Percentiles rank a stretch among this genome's conserved stretches.
These are phyloP conservation scores for Coreoperca whiteheadi DNA, from an alignment of 2,113 vertebrate genomes.

Conservation along the genomic window DNA sequence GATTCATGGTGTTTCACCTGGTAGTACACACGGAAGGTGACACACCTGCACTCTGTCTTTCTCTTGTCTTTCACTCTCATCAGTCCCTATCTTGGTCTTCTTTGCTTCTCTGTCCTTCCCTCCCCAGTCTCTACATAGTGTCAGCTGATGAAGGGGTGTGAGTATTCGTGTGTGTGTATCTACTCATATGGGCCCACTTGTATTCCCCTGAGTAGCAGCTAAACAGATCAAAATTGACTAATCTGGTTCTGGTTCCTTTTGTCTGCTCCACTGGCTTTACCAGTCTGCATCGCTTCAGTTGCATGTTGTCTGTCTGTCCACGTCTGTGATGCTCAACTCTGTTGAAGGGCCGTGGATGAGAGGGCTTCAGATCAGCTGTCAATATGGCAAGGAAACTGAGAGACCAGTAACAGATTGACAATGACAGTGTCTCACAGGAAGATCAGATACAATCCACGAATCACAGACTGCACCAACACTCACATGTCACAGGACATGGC, in stretches of 20 bases:
- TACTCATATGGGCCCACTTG: conserved; percentile 35
- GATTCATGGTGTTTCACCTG: too few species aligned
- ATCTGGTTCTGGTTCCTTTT: conserved; percentile 51
- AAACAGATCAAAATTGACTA: conserved; percentile 57
- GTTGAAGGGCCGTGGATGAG: conserved; percentile 49
- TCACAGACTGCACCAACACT: conserved; percentile 15
- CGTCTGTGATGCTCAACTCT: conserved; percentile 44
- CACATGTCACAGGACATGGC: too few species aligned
- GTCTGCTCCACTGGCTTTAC: conserved; percentile 49
- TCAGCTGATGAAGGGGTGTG: background rate
- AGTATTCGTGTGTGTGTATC: conserved; percentile 35
- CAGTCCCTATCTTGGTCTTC: background rate
- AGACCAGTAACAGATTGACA: conserved; percentile 52
- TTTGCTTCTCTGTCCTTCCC: conserved; percentile 1
- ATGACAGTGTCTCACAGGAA: conserved; percentile 38
- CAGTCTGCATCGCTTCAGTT: conserved; percentile 37
- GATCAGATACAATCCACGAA: conserved; percentile 29
- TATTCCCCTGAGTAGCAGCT: conserved; percentile 52
- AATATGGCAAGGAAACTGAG: conserved; percentile 44
- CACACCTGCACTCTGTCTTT: too few species aligned
- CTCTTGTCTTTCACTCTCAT: background rate
- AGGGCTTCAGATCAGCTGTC: conserved; percentile 66
- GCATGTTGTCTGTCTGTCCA: conserved; percentile 43
- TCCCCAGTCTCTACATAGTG: background rate
- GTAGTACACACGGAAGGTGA: background rate